Conservation (phyloP, 2,888 invertebrate genomes). For the Therioaphis trifolii region DNA sequence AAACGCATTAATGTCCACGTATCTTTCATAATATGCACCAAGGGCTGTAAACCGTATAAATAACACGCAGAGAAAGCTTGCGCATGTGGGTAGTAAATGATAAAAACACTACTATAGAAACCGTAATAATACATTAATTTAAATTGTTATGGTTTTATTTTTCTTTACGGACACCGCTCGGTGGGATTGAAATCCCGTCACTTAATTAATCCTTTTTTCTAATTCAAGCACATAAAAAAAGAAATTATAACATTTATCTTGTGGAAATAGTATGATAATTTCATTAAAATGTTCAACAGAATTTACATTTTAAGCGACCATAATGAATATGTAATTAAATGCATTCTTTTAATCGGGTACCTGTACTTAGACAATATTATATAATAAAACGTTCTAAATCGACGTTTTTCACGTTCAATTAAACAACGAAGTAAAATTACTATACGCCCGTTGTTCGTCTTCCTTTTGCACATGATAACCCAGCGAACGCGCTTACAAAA, state of each 20-base stretch:
- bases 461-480: background rate
- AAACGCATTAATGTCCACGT: background rate
- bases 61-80: slow-evolving; percentile 17
- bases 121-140: slow-evolving; percentile 13
- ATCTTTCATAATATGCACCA: slow-evolving; percentile 12
- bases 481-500: no score
- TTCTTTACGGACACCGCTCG: no score
- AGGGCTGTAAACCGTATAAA: slow-evolving; percentile 22
- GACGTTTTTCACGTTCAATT: background rate
- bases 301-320: no score
- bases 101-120: slow-evolving; percentile 8
- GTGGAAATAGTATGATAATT: no score
- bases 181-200: no score
- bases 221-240: no score
- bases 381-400: background rate
- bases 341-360: no score
- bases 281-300: no score
- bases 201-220: no score
- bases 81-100: slow-evolving; percentile 17
- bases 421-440: background rate
- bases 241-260: no score
- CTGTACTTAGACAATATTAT: no score
- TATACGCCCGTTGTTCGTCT: background rate
- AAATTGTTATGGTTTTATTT: background rate
- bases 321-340: no score